Evolutionary conservation across 1,140 invertebrate genomes (phyloP).

Genomic region (Dendroctonus valens): DNA sequence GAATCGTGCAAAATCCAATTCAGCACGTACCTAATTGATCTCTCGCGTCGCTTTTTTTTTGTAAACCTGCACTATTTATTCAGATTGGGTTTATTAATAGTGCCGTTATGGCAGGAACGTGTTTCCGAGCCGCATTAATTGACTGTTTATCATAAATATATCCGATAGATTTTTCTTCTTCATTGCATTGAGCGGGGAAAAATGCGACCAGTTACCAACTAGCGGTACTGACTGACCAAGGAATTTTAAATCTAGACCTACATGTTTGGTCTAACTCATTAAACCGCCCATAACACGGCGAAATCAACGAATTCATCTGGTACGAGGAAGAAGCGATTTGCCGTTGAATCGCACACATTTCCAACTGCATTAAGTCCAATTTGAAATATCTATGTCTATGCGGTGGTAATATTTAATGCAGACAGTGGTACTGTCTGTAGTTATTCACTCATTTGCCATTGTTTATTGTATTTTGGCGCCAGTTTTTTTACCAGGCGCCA

Average conservation of each 20-base stretch:
- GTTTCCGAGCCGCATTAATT: constrained; percentile 2
- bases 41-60: too few relatives aligned
- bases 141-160: constrained; percentile 6
- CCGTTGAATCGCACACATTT: too few relatives aligned
- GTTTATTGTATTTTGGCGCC: constrained; percentile 35
- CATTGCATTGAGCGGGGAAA: not conserved
- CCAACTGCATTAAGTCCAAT: too few relatives aligned
- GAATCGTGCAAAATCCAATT: too few relatives aligned
- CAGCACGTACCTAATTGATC: too few relatives aligned
- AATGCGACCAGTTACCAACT: constrained; percentile 1
- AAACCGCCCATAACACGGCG: too few relatives aligned
- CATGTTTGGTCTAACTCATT: too few relatives aligned
- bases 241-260: too few relatives aligned
- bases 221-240: not conserved
- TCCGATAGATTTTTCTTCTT: not conserved
- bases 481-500: constrained; percentile 28
- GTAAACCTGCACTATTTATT: not conserved
- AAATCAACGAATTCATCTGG: too few relatives aligned
- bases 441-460: constrained; percentile 23
- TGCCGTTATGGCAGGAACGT: not conserved
- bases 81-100: not conserved
- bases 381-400: too few relatives aligned
- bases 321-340: too few relatives aligned
- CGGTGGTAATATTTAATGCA: not conserved
- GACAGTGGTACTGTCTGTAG: constrained; percentile 12